Conservation (phyloP, 2,888 invertebrate genomes). For the Lycia hirtaria region DNA sequence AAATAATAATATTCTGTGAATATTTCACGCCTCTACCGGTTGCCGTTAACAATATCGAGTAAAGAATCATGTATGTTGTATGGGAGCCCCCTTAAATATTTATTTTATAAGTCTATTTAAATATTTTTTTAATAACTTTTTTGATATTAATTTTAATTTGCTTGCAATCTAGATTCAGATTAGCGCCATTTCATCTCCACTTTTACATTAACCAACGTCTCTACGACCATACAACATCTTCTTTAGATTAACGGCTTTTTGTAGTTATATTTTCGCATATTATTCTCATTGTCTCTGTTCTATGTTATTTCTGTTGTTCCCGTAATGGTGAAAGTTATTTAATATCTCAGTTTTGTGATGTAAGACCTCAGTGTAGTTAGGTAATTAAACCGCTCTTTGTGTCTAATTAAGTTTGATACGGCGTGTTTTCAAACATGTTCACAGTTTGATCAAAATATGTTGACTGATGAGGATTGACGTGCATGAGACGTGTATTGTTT, state of each 20-base stretch:
- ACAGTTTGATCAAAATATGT: slow-evolving; percentile 24
- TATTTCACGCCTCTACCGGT: too few species aligned
- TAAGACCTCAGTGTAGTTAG: slow-evolving; percentile 22
- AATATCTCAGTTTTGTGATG: slow-evolving; percentile 20
- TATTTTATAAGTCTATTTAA: too few species aligned
- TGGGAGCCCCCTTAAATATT: too few species aligned
- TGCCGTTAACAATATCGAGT: too few species aligned
- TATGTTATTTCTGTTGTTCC: slow-evolving; percentile 12
- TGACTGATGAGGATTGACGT: background rate
- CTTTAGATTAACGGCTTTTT: background rate
- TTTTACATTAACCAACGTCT: background rate
- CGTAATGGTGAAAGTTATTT: slow-evolving; percentile 36
- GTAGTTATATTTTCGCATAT: slow-evolving; percentile 8
- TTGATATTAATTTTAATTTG: too few species aligned
- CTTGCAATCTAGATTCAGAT: too few species aligned
- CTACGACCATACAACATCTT: background rate
- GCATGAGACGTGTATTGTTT: background rate
- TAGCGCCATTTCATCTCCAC: background rate
- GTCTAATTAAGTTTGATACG: slow-evolving; percentile 34
- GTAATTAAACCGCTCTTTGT: slow-evolving; percentile 42
- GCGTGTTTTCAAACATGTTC: slow-evolving; percentile 27
- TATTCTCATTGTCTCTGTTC: slow-evolving; percentile 8
- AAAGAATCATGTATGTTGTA: too few species aligned
- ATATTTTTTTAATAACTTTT: too few species aligned
- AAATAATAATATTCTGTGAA: too few species aligned